phyloP scores from a whole-genome alignment of 1,140 invertebrate species.

The Ceratoteleas bidentatus region DNA sequence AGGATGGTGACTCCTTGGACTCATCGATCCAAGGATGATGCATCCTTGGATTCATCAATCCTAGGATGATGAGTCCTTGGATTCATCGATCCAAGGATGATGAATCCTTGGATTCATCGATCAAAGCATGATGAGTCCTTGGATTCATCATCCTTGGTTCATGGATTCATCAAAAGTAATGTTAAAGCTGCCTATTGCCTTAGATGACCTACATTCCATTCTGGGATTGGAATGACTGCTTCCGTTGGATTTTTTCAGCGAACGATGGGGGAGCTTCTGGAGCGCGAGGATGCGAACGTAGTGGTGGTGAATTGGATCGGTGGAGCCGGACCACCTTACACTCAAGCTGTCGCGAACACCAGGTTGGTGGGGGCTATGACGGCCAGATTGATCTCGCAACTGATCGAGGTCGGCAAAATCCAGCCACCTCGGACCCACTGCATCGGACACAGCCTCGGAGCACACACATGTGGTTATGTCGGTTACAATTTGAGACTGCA shows the following conservation, averaged over 20 bases:
- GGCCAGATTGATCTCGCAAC: slow-evolving; percentile 85
- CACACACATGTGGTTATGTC: slow-evolving; percentile 92
- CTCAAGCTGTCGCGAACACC: slow-evolving; percentile 95
- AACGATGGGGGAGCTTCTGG: slow-evolving; percentile 85
- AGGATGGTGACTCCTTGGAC: too few relatives aligned
- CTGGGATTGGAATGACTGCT: too few relatives aligned
- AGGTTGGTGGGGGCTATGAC: slow-evolving; percentile 91
- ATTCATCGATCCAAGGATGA: too few relatives aligned
- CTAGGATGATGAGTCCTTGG: too few relatives aligned
- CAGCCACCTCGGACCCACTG: slow-evolving; percentile 84
- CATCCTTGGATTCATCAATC: too few relatives aligned
- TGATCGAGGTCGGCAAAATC: slow-evolving; percentile 77
- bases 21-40: too few relatives aligned
- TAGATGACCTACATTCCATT: too few relatives aligned
- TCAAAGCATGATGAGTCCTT: too few relatives aligned
- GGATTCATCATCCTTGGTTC: too few relatives aligned
- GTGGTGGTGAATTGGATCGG: slow-evolving; percentile 92
- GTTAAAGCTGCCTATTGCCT: too few relatives aligned
- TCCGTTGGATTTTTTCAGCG: slow-evolving; percentile 73
- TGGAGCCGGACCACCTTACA: slow-evolving; percentile 92
- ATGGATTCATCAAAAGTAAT: too few relatives aligned
- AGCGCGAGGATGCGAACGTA: slow-evolving; percentile 87
- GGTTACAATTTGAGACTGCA: slow-evolving; percentile 85
- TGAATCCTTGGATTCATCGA: too few relatives aligned
- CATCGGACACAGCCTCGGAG: slow-evolving; percentile 94